Evolutionary conservation across 2,113 vertebrate genomes (phyloP).

Genomic region (Pachycephala philippinensis): DNA sequence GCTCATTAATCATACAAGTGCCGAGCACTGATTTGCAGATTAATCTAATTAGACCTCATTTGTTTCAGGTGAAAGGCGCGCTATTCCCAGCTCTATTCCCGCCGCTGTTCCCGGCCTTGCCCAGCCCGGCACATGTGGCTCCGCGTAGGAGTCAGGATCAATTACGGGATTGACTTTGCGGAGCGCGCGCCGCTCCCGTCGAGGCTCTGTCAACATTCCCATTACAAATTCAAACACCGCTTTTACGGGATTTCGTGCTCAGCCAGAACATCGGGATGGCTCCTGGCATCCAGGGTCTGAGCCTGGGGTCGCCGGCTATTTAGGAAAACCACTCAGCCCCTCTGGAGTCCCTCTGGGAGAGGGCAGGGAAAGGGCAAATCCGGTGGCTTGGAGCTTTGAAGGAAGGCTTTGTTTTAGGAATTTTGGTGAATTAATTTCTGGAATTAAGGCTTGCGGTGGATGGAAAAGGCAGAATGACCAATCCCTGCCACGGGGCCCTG

Average conservation of each 20-base stretch:
- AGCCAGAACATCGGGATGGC: slow-evolving; percentile 4
- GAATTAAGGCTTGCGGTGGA: background rate
- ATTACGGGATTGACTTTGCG: slow-evolving; percentile 4
- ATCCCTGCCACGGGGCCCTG: background rate
- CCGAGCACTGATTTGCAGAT: slow-evolving; percentile 8
- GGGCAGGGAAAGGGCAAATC: background rate
- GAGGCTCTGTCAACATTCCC: slow-evolving; percentile 44
- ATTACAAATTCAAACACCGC: slow-evolving; percentile 31
- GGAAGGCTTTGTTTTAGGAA: background rate
- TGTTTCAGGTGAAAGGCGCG: slow-evolving; percentile 26
- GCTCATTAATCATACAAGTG: slow-evolving; percentile 41
- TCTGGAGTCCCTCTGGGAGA: background rate
- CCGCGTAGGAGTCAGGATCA: slow-evolving; percentile 17
- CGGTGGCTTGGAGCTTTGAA: background rate
- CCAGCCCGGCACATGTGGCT: background rate
- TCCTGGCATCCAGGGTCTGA: slow-evolving; percentile 40
- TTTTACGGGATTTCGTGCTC: slow-evolving; percentile 42
- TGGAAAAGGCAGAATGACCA: fast-evolving
- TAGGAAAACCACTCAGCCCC: background rate
- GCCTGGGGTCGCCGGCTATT: background rate
- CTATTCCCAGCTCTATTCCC: background rate
- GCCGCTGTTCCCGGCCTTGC: background rate
- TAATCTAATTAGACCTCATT: slow-evolving; percentile 53
- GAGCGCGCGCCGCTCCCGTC: background rate
- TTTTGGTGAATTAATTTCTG: background rate